These are phyloP conservation scores for Addax nasomaculatus DNA, from an alignment of 2,113 vertebrate genomes.

Conservation along the genomic window DNA sequence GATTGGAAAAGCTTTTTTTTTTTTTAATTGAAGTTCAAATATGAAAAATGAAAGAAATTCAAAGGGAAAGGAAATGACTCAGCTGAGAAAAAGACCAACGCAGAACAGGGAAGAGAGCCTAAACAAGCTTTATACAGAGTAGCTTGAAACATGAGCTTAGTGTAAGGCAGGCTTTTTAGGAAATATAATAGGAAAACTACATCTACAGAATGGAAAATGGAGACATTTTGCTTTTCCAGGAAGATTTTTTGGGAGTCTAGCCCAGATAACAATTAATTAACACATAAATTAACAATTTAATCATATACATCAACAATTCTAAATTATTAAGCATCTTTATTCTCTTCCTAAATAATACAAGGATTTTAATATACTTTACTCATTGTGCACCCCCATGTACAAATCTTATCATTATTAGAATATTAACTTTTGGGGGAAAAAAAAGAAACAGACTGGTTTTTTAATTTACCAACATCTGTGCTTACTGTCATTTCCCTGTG, in stretches of 20 bases:
- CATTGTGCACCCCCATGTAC: neutral
- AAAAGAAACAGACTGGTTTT: slow-evolving; percentile 14
- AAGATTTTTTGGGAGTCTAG: neutral
- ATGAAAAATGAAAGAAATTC: neutral
- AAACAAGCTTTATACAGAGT: neutral
- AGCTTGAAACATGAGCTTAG: neutral
- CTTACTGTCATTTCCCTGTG: neutral
- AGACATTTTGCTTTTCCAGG: slow-evolving; percentile 28
- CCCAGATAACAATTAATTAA: slow-evolving; percentile 31
- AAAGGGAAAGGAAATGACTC: neutral
- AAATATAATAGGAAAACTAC: slow-evolving; percentile 5
- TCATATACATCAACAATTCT: slow-evolving; percentile 28
- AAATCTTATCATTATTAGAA: slow-evolving; percentile 12
- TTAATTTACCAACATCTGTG: neutral
- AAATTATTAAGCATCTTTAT: slow-evolving; percentile 26
- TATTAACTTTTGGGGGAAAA: neutral
- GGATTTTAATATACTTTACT: neutral
- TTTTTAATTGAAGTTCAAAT: slow-evolving; percentile 19
- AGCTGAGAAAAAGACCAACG: slow-evolving; percentile 8
- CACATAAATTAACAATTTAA: slow-evolving; percentile 33
- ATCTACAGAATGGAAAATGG: slow-evolving; percentile 8
- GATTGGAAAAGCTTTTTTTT: neutral
- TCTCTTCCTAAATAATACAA: slow-evolving; percentile 1
- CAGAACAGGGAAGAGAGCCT: neutral
- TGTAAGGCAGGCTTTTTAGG: slow-evolving; percentile 1